These are phyloP conservation scores for Gymnocypris eckloni DNA, from an alignment of 2,797 vertebrate species.

Conservation along the genomic window DNA sequence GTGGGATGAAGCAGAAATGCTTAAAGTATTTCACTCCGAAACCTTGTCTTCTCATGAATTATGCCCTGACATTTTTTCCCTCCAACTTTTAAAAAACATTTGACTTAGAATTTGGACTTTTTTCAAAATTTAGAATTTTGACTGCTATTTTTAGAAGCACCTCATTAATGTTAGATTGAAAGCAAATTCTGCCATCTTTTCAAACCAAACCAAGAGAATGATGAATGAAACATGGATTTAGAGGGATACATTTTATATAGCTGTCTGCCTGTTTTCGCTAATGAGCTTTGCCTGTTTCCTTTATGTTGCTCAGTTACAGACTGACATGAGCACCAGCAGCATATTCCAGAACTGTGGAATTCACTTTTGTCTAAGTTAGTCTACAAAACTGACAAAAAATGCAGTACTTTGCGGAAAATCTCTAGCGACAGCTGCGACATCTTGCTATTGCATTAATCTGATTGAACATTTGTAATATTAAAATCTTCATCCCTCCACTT, in stretches of 20 bases:
- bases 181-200: slow-evolving; percentile 72
- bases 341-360: slow-evolving; percentile 64
- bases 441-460: slow-evolving; percentile 42
- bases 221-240: slow-evolving; percentile 74
- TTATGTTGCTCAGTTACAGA: slow-evolving; percentile 82
- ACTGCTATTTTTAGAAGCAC: slow-evolving; percentile 21
- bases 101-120: too few species aligned
- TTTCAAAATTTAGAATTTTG: not conserved
- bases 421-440: slow-evolving; percentile 42
- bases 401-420: slow-evolving; percentile 44
- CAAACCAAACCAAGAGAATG: slow-evolving; percentile 72
- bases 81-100: not conserved
- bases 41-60: not conserved
- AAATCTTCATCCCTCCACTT: slow-evolving; percentile 1
- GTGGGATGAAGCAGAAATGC: too few species aligned
- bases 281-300: slow-evolving; percentile 81
- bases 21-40: not conserved
- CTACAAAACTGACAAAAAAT: slow-evolving; percentile 14
- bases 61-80: not conserved
- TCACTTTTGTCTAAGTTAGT: slow-evolving; percentile 34
- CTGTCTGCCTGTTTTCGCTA: slow-evolving; percentile 73
- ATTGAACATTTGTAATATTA: slow-evolving; percentile 34
- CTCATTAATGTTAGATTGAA: slow-evolving; percentile 43
- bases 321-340: slow-evolving; percentile 62
- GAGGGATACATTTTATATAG: slow-evolving; percentile 75